Conservation (phyloP, 2,113 vertebrate species). For the Saguinus midas region DNA sequence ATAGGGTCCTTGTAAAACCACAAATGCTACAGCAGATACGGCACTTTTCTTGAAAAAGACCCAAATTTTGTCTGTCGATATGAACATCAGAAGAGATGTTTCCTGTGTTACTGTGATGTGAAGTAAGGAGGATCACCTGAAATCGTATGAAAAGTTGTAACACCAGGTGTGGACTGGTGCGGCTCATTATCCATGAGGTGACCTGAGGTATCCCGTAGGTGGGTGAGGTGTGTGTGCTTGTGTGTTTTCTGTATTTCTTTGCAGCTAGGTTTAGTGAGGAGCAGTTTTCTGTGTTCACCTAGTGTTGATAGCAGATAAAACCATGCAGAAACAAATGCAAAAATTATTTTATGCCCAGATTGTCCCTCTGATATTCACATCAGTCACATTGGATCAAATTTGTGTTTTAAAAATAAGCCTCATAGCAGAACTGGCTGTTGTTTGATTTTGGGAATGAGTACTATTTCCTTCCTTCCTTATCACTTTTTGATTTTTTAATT, state of each 20-base stretch:
- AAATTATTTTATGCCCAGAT: constrained; percentile 25
- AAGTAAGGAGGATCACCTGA: not conserved
- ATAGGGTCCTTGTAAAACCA: not conserved
- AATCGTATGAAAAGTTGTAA: not conserved
- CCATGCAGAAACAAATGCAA: constrained; percentile 36
- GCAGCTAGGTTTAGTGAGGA: not conserved
- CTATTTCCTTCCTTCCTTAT: constrained; percentile 41
- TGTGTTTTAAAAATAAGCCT: not conserved
- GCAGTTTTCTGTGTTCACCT: not conserved
- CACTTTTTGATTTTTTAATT: constrained; percentile 62
- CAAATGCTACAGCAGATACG: accelerated
- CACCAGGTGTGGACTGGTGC: not conserved
- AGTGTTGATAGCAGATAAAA: not conserved
- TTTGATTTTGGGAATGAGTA: constrained; percentile 40
- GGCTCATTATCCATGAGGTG: not conserved
- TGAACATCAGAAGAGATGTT: not conserved
- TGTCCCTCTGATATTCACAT: constrained; percentile 33
- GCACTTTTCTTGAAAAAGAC: not conserved
- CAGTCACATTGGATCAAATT: not conserved
- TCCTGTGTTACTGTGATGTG: not conserved
- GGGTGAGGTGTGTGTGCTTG: not conserved
- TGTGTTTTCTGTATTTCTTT: not conserved
- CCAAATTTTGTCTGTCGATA: not conserved
- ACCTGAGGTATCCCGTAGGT: not conserved
- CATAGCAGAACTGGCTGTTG: not conserved